Evolutionary conservation across 2,113 vertebrate species (phyloP).

Genomic region (Podocnemis expansa): DNA sequence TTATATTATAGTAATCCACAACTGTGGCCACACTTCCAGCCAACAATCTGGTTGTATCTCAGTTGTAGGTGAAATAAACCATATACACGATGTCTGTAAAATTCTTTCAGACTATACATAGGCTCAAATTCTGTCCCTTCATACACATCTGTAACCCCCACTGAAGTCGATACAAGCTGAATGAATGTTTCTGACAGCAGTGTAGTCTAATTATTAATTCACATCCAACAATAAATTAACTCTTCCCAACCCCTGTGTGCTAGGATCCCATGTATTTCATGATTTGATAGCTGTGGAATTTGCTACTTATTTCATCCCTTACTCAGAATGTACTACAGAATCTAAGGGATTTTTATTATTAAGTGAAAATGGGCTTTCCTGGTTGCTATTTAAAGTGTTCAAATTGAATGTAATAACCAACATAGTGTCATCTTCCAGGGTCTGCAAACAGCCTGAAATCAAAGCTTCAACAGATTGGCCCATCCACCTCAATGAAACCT

Average conservation of each 20-base stretch:
- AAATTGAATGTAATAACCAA: neutral
- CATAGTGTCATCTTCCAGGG: neutral
- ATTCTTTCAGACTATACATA: neutral
- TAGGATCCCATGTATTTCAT: neutral
- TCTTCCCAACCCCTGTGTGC: neutral
- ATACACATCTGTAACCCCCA: neutral
- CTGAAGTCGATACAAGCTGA: neutral
- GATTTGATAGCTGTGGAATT: neutral
- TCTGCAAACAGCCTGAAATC: neutral
- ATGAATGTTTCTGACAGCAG: neutral
- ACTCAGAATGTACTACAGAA: neutral
- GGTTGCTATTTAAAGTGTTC: neutral
- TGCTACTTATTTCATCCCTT: neutral
- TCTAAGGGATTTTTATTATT: neutral
- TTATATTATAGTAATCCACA: neutral
- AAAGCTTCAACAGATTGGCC: fast-evolving
- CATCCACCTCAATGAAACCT: fast-evolving
- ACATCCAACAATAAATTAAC: neutral
- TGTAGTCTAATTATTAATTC: neutral
- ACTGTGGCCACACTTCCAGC: neutral
- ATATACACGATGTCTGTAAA: neutral
- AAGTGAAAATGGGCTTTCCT: neutral
- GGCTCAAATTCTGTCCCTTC: neutral
- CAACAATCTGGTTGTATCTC: fast-evolving
- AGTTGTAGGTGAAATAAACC: neutral